These are phyloP conservation scores for Bombylius major DNA, from an alignment of 2,888 invertebrate species.

Conservation along the genomic window DNA sequence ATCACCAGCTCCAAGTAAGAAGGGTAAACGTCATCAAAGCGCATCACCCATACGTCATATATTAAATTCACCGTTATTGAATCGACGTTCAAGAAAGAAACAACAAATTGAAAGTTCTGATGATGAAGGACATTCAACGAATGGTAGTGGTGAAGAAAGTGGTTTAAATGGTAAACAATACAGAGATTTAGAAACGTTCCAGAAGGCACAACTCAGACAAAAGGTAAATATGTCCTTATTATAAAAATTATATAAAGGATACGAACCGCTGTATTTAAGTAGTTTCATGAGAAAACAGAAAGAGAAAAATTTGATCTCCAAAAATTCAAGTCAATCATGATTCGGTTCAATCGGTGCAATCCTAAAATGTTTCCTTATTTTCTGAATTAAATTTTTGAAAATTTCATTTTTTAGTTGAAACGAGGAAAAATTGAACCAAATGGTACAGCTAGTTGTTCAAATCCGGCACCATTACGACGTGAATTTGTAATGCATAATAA, in stretches of 20 bases:
- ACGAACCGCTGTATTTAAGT: no score
- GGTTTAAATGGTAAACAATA: conserved; percentile 59
- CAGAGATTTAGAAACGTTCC: conserved; percentile 78
- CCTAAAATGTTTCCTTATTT: no score
- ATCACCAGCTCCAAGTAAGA: conserved; percentile 58
- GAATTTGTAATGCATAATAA: conserved; percentile 97
- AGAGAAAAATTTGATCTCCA: no score
- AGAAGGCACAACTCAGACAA: conserved; percentile 80
- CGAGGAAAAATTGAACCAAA: conserved; percentile 50
- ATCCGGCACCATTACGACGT: conserved; percentile 44
- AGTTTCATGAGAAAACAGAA: no score
- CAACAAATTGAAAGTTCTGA: conserved; percentile 71
- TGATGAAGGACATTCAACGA: conserved; percentile 51
- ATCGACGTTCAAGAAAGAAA: conserved; percentile 60
- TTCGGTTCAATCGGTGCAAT: no score
- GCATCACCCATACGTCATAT: conserved; percentile 70
- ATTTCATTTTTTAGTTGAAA: conserved; percentile 47
- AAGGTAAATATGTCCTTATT: conserved; percentile 49
- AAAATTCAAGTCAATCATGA: no score
- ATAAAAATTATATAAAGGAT: no score
- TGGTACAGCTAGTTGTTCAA: conserved; percentile 32
- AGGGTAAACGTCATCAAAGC: conserved; percentile 61
- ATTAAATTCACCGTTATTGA: conserved; percentile 72
- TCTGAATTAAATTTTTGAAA: neutral
- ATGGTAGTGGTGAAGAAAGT: conserved; percentile 44